Base-by-base conservation (phyloP, 2,797 vertebrate species). In the Chelon labrosus region DNA sequence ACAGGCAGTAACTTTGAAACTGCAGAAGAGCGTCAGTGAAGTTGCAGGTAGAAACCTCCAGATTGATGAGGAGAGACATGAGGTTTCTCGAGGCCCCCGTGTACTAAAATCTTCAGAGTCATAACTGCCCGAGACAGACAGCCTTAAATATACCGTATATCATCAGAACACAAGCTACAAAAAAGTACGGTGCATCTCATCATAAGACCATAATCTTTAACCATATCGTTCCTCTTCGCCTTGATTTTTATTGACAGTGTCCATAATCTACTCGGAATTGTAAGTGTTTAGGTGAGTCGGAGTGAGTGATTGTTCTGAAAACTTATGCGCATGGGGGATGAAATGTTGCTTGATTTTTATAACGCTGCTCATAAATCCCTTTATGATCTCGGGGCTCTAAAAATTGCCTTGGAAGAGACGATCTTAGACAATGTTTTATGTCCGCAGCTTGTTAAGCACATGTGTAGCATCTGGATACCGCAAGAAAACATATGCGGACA, bases 371-470 rank as follows among this genome's bases (percentile, higher is more conserved):
- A 89, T 94, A 93, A 94, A 94, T 94, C 64, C 83, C 83, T 86
- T 90, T 82, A 87, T 92, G 91, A 92, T 89, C 71, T 67, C 74
- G 12, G 57, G 77, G 83, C 86, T 89, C 74, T 86, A 90, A 93
- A 91, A 93, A 90, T 81, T 71, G 83, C 88, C 86, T 92, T 88
- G 87, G 88, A 93, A 81, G 85, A 91, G 88, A 88, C 89, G 39
- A 91, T 92, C 91, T 89, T 82, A 90, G 93, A 90, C 88, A 90
- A 90, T 93, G 92, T 93, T 95, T 94, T 93, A 94, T 95, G 93
- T 95, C 94, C 92, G 72, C 94, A 94, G 93, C 94, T 94, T 95
- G 94, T 95, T 94, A 93, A 94, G 93, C 94, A 93, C 91, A 91
- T 91, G 93, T 91, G 85, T 74, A 93, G 92, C 94, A 95, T 95